phyloP scores from a whole-genome alignment of 2,113 vertebrate genomes.

The Peromyscus californicus region DNA sequence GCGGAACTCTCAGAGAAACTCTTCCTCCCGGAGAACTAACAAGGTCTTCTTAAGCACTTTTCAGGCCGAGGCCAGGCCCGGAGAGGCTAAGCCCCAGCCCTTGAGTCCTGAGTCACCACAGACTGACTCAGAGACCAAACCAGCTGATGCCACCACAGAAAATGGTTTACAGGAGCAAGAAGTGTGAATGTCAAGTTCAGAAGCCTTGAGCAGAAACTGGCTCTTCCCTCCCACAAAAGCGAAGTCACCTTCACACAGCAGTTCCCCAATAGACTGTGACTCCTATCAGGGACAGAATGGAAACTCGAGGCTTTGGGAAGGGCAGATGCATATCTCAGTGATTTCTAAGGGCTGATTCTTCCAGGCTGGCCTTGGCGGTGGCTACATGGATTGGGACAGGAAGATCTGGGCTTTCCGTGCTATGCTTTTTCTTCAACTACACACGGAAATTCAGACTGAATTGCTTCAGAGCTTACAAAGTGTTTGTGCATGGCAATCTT shows the following conservation, averaged over 20 bases:
- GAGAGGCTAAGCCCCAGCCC: not conserved
- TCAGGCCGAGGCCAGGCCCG: constrained; percentile 62
- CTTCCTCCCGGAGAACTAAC: constrained; percentile 55
- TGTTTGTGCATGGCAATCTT: constrained; percentile 72
- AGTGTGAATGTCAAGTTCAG: constrained; percentile 81
- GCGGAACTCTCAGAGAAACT: not conserved
- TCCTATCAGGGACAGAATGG: not conserved
- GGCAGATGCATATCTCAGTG: not conserved
- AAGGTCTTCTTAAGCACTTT: constrained; percentile 85
- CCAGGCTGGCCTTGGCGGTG: constrained; percentile 71
- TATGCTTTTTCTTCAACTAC: constrained; percentile 60
- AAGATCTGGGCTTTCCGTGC: not conserved
- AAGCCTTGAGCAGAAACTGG: not conserved
- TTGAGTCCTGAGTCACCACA: not conserved
- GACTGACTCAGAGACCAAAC: not conserved
- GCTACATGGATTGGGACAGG: not conserved
- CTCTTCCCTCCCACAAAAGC: not conserved
- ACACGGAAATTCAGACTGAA: constrained; percentile 73
- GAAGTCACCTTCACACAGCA: not conserved
- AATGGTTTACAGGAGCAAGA: constrained; percentile 85
- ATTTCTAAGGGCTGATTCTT: constrained; percentile 44
- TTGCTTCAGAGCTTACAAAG: constrained; percentile 55
- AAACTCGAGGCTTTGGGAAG: not conserved
- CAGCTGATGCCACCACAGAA: fast-evolving
- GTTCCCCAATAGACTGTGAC: not conserved